Evolutionary conservation across 2,888 invertebrate species (phyloP).

Genomic region (Morinoia aosen): DNA sequence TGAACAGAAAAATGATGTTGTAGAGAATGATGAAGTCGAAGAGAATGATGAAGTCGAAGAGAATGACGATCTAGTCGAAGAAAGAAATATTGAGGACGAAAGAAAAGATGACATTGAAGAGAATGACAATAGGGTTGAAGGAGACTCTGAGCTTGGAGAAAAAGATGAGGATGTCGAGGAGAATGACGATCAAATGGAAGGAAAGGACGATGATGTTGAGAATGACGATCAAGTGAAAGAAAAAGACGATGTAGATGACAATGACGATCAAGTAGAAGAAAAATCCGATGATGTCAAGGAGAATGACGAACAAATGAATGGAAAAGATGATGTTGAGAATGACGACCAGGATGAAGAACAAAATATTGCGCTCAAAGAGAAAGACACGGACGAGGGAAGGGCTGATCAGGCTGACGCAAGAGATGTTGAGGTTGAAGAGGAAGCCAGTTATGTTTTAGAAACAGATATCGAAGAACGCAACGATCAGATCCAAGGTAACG

Average conservation of each 20-base stretch:
- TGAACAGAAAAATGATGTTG: neutral
- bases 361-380: neutral
- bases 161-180: neutral
- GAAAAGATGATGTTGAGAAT: neutral
- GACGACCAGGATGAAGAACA: neutral
- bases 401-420: neutral
- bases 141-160: too few species aligned
- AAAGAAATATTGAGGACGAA: neutral
- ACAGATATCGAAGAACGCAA: neutral
- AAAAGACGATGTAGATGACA: neutral
- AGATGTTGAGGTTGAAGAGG: neutral
- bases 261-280: neutral
- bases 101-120: too few species aligned
- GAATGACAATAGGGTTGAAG: too few species aligned
- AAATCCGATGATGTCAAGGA: neutral
- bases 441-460: neutral
- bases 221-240: neutral
- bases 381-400: neutral
- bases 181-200: neutral
- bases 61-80: neutral
- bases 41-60: neutral
- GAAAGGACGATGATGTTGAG: neutral
- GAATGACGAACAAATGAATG: neutral
- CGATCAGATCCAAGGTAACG: neutral
- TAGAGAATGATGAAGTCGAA: neutral